Evolutionary conservation across 2,113 vertebrate genomes (phyloP).

Genomic region (Nesoenas mayeri): DNA sequence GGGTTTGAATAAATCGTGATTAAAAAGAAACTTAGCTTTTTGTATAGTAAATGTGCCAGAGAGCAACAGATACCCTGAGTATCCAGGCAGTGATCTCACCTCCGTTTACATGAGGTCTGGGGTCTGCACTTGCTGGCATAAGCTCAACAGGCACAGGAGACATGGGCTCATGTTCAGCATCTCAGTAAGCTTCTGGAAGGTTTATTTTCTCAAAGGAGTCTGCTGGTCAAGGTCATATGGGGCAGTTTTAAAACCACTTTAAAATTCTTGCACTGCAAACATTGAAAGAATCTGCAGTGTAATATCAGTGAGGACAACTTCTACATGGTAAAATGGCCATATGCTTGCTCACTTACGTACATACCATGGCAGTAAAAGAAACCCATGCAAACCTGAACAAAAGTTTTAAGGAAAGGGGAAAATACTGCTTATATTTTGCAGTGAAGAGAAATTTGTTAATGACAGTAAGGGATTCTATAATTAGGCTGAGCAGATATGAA

Average conservation of each 20-base stretch:
- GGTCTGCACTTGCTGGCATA: background rate
- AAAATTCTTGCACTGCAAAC: background rate
- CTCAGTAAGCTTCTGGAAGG: background rate
- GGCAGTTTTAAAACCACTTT: background rate
- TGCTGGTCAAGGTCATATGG: background rate
- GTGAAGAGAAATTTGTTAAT: background rate
- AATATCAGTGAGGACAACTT: background rate
- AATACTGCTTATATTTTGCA: background rate
- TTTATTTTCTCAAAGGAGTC: background rate
- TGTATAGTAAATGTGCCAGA: background rate
- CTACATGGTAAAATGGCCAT: background rate
- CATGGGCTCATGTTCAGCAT: fast-evolving
- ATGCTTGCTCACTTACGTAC: background rate
- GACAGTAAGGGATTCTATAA: background rate
- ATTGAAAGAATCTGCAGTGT: background rate
- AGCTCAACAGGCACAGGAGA: background rate
- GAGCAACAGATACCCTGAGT: background rate
- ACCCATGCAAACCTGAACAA: fast-evolving
- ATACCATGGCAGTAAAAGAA: background rate
- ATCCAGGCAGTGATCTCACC: background rate
- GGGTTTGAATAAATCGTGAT: background rate
- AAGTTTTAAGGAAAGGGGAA: background rate
- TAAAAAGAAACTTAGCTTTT: background rate
- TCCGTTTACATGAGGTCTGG: background rate
- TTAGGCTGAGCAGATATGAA: background rate